Conservation (phyloP, 2,797 vertebrate species). For the Myotis findleyi region DNA sequence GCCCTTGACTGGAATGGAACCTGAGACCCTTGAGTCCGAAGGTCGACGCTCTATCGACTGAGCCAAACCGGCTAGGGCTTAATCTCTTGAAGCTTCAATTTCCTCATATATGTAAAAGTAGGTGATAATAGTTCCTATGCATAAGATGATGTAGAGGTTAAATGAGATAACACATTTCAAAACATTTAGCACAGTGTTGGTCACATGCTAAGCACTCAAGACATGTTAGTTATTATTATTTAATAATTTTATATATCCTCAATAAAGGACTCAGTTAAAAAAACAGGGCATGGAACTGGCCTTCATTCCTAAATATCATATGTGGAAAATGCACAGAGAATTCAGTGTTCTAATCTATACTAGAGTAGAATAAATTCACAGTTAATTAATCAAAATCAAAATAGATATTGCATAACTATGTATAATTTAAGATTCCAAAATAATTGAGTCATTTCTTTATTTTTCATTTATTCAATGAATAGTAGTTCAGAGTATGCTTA, state of each 20-base stretch:
- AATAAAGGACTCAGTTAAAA: neutral
- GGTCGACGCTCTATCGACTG: no score
- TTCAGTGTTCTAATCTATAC: neutral
- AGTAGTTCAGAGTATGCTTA: neutral
- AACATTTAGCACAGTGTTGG: neutral
- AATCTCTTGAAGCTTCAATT: neutral
- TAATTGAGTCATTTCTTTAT: neutral
- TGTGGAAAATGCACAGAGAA: neutral
- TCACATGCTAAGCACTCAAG: neutral
- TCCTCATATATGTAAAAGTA: neutral
- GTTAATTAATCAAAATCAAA: slow-evolving; percentile 2
- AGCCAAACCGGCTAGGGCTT: neutral
- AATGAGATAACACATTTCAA: neutral
- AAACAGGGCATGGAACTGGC: neutral
- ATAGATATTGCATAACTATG: neutral
- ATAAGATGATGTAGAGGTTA: neutral
- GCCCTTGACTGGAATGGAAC: no score
- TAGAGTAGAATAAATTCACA: neutral
- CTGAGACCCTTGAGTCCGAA: no score
- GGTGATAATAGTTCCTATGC: neutral
- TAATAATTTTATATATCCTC: neutral
- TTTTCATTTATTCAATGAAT: neutral
- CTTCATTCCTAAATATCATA: neutral
- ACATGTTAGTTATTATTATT: neutral
- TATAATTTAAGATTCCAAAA: slow-evolving; percentile 22